These are phyloP conservation scores for Phyllopteryx taeniolatus DNA, from an alignment of 2,113 vertebrate species.

Conservation along the genomic window DNA sequence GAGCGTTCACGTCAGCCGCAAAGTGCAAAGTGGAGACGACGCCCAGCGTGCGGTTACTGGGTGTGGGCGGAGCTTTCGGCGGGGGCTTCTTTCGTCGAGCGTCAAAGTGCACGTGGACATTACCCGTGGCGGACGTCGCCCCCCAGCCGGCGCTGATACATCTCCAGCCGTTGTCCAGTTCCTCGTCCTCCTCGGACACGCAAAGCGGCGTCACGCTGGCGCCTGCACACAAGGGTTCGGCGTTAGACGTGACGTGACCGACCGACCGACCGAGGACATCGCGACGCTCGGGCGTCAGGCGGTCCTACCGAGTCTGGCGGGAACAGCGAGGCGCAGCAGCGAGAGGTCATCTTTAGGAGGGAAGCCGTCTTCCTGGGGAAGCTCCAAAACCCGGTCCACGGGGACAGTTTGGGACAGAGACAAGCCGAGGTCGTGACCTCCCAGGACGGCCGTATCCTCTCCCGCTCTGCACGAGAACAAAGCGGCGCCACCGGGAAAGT, in stretches of 20 bases:
- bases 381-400: conserved; percentile 50
- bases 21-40: too few relatives aligned
- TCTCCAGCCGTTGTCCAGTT: conserved; percentile 49
- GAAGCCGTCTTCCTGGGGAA: conserved; percentile 29
- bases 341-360: conserved; percentile 56
- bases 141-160: conserved; percentile 71
- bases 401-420: conserved; percentile 29
- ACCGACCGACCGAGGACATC: neutral
- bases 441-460: conserved; percentile 57
- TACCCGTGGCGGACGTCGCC: conserved; percentile 22
- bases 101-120: too few relatives aligned
- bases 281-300: too few relatives aligned
- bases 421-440: conserved; percentile 53
- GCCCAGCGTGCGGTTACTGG: too few relatives aligned
- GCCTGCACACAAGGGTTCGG: conserved; percentile 44
- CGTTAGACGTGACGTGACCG: neutral
- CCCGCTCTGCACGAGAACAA: conserved; percentile 33
- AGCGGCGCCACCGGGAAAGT: too few relatives aligned
- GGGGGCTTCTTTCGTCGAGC: too few relatives aligned
- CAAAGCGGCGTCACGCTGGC: conserved; percentile 52
- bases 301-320: conserved; percentile 51
- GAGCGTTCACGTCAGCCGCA: too few relatives aligned
- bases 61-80: too few relatives aligned
- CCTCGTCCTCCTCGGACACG: conserved; percentile 55
- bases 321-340: conserved; percentile 50